Conservation (phyloP, 1,140 invertebrate genomes). For the Gryllus bimaculatus region DNA sequence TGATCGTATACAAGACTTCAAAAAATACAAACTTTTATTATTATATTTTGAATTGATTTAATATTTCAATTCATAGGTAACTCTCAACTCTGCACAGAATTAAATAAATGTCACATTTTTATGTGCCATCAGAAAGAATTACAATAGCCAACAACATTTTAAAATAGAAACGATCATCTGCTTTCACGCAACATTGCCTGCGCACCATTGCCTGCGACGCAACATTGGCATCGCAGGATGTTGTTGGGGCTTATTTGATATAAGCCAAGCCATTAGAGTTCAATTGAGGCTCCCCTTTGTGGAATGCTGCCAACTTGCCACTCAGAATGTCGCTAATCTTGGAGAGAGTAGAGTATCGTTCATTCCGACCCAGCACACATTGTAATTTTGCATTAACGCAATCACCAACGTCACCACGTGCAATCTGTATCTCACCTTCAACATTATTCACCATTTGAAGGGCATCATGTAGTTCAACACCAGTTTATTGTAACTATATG, state of each 20-base stretch:
- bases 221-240: background rate
- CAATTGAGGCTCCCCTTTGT: slow-evolving; percentile 7
- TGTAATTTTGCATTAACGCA: background rate
- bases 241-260: background rate
- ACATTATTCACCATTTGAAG: no score
- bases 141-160: slow-evolving; percentile 6
- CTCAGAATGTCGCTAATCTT: slow-evolving; percentile 9
- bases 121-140: slow-evolving; percentile 3
- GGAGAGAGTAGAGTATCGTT: background rate
- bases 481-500: no score
- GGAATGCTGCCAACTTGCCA: background rate
- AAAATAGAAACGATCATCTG: background rate
- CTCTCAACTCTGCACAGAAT: background rate
- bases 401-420: no score
- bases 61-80: background rate
- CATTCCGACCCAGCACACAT: background rate
- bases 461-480: no score
- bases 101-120: no score
- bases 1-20: background rate
- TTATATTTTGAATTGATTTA: background rate
- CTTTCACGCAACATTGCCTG: no score
- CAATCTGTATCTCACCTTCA: no score
- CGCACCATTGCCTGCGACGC: no score
- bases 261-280: background rate
- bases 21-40: no score